phyloP scores from a whole-genome alignment of 2,888 invertebrate genomes.

The Lydus trimaculatus region DNA sequence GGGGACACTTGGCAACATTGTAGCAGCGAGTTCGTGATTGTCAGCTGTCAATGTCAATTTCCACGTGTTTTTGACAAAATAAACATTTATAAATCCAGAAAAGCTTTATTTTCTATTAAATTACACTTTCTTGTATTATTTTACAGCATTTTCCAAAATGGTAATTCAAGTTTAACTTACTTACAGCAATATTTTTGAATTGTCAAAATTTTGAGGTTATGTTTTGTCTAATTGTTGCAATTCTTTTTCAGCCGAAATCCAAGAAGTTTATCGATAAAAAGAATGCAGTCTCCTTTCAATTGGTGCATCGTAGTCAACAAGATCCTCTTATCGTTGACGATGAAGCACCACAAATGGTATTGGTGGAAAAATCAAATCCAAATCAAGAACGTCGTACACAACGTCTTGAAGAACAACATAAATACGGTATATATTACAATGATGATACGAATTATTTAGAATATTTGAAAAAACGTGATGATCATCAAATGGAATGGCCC shows the following conservation, averaged over 20 bases:
- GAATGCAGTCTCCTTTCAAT: conserved; percentile 87
- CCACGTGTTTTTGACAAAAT: not conserved
- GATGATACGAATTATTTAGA: conserved; percentile 96
- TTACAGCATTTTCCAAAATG: conserved; percentile 6
- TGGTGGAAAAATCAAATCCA: conserved; percentile 57
- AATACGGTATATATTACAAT: conserved; percentile 92
- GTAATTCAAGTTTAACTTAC: not conserved
- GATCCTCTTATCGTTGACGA: conserved; percentile 92
- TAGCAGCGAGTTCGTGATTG: not conserved
- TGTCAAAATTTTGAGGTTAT: conserved; percentile 22
- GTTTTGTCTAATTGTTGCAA: not conserved
- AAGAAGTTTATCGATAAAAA: conserved; percentile 92
- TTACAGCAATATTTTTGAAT: not conserved
- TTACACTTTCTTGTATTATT: not conserved
- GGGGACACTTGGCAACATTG: not conserved
- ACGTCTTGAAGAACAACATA: conserved; percentile 74
- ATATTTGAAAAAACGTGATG: conserved; percentile 76
- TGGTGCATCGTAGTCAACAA: conserved; percentile 93
- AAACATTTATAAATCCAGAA: not conserved
- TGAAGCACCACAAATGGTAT: conserved; percentile 85
- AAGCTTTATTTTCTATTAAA: not conserved
- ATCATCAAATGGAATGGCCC: conserved; percentile 65
- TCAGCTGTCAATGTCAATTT: not conserved
- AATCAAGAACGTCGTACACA: conserved; percentile 60
- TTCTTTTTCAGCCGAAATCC: conserved; percentile 60